Conservation (phyloP, 2,113 vertebrate genomes). For the Ovis canadensis region DNA sequence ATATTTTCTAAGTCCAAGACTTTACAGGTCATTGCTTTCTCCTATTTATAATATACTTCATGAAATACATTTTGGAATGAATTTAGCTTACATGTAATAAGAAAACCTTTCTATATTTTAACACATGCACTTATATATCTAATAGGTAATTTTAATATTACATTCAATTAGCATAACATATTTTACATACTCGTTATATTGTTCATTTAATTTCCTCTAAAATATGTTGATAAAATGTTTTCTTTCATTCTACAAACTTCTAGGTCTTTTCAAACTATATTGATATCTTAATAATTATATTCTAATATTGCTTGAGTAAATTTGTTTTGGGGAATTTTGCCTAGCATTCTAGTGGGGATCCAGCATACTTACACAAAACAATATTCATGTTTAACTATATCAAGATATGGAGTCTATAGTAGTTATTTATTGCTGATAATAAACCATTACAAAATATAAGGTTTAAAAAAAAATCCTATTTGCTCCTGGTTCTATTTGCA, state of each 20-base stretch:
- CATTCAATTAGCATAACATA: background rate
- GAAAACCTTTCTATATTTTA: background rate
- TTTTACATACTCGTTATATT: background rate
- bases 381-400: background rate
- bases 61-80: background rate
- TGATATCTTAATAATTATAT: background rate
- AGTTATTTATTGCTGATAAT: background rate
- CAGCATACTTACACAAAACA: background rate
- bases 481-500: background rate
- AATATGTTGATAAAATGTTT: background rate
- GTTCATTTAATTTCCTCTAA: background rate
- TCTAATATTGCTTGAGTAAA: background rate
- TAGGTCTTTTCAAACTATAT: background rate
- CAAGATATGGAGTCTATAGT: background rate
- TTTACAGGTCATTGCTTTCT: background rate
- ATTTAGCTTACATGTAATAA: background rate
- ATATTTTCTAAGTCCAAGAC: background rate
- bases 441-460: background rate
- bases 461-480: background rate
- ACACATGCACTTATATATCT: background rate
- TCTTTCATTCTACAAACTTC: background rate
- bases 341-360: background rate
- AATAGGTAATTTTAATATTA: background rate
- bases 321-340: background rate
- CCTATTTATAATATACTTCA: background rate